Evolutionary conservation across 2,888 invertebrate genomes (phyloP), one percentile per base, ranked within the genome.

Genomic region (Opisthograptis luteolata): DNA sequence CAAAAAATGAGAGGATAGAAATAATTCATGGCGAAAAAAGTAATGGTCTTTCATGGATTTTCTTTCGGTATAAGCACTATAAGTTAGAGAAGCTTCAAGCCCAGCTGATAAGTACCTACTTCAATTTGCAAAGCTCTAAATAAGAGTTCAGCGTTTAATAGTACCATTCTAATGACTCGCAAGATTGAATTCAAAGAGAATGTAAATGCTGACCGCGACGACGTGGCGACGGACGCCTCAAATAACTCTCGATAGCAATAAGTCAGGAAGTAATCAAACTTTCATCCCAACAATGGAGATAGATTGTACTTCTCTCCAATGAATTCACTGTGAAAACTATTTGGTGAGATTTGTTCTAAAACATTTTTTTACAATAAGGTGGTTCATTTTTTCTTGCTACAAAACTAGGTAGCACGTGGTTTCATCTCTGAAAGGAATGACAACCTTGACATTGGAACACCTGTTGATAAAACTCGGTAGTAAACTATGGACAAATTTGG

Each of bases 401-500:
- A 24, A 19, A 14, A 28, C 28, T n/a, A 41, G 30, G 25, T 32
- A 19, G 24, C 49, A 43, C 48, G 39, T 50, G 50, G 50, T 28
- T 27, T 10, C 10, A n/a, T 37, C 43, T 37, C 10, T 9, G 39
- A 39, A 44, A 43, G 42, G 42, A 37, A 14, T 8, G 14, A 3
- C 12, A 42, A 34, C 60, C 60, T 55, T 60, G 60, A 50, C 55
- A 53, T 48, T 55, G 57, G 22, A 28, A 30, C 47, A 55, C 43
- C 55, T 58, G 55, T 40, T 42, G 6, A 15, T 20, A 22, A 32
- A 13, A 30, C 17, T 30, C 10, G 13, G 9, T 40, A 31, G 37
- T 28, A 45, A 42, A 55, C 55, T 31, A 25, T 22, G 42, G 36
- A 49, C 42, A 27, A 44, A 40, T 57, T 52, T 20, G 49, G 57